A percentile compares a stretch with the other conserved stretches of the same genome.
Evolutionary conservation across 2,113 vertebrate genomes (phyloP).

Genomic region (Bubalus kerabau): DNA sequence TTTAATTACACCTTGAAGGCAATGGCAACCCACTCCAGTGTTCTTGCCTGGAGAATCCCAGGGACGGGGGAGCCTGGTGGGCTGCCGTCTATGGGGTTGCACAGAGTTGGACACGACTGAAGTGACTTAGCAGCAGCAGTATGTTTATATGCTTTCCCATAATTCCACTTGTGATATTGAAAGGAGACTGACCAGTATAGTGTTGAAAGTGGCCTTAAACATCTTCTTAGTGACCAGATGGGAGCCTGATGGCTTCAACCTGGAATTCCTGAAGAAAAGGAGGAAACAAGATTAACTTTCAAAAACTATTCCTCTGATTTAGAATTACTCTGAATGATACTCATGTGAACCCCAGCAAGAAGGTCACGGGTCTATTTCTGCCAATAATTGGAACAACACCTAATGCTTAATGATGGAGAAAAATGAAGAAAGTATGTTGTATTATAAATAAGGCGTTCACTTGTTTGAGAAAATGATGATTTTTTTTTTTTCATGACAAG

Average conservation of each 20-base stretch:
- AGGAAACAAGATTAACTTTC: neutral
- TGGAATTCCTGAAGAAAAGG: neutral
- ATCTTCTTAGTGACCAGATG: neutral
- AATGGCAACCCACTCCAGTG: no score
- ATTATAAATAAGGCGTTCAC: neutral
- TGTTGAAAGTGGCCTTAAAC: neutral
- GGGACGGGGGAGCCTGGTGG: no score
- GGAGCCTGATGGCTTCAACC: neutral
- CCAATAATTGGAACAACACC: neutral
- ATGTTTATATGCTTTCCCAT: neutral
- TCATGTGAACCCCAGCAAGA: neutral
- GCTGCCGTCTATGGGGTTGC: no score
- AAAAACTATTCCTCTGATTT: neutral
- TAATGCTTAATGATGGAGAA: neutral
- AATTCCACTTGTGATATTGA: neutral
- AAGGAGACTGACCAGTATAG: neutral
- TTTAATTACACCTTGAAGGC: neutral
- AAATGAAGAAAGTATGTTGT: neutral
- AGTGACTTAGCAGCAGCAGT: no score
- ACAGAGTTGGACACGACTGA: no score
- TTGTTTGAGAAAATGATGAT: neutral
- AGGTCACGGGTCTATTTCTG: neutral
- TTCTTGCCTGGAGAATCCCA: no score
- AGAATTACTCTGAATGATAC: neutral
- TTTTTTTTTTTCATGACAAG: neutral